Conservation (phyloP, 1,140 invertebrate species). For the Achatina immaculata region DNA sequence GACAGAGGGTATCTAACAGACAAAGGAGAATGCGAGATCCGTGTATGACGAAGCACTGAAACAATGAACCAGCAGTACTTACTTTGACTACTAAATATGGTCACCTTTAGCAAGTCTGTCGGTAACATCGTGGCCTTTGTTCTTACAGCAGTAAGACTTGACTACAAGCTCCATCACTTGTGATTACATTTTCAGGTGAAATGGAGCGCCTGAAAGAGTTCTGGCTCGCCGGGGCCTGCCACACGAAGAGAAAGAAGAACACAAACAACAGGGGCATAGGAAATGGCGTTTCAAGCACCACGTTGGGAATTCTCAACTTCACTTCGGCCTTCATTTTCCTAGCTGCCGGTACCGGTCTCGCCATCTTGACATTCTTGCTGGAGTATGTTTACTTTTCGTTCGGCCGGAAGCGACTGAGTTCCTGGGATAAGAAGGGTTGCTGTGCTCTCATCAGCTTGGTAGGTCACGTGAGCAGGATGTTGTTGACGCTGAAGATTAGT, state of each 20-base stretch:
- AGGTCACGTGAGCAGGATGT: constrained; percentile 39
- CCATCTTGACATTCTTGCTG: constrained; percentile 84
- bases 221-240: constrained; percentile 97
- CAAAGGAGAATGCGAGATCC: too few species aligned
- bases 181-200: constrained; percentile 79
- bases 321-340: constrained; percentile 92
- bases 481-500: constrained; percentile 41
- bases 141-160: too few species aligned
- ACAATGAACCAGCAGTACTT: too few species aligned
- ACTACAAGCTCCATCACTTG: too few species aligned
- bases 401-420: constrained; percentile 85
- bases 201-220: constrained; percentile 93
- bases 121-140: too few species aligned
- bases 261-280: constrained; percentile 23
- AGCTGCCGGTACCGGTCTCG: constrained; percentile 91
- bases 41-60: too few species aligned
- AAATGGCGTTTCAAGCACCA: constrained; percentile 76
- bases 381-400: constrained; percentile 97
- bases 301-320: constrained; percentile 96
- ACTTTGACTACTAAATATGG: too few species aligned
- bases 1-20: too few species aligned
- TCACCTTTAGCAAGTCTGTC: too few species aligned
- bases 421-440: constrained; percentile 87
- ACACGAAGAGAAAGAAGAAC: constrained; percentile 75
- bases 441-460: constrained; percentile 92